These are phyloP conservation scores for Sebastes oblongus DNA, from an alignment of 2,797 vertebrate species.

Conservation along the genomic window DNA sequence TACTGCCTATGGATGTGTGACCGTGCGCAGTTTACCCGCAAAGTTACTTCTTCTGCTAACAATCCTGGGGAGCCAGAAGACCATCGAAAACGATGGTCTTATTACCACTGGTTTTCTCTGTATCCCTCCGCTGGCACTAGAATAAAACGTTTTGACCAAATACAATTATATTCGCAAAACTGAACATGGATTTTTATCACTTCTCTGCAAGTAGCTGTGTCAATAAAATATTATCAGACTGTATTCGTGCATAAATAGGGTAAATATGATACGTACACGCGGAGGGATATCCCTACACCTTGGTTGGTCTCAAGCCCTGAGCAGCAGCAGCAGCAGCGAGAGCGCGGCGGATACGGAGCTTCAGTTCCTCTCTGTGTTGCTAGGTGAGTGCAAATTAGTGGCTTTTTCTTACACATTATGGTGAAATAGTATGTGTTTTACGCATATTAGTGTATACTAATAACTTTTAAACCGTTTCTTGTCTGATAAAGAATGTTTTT, in stretches of 20 bases:
- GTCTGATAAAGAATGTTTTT: accelerated
- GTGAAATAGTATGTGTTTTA: background rate
- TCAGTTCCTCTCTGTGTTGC: constrained; percentile 64
- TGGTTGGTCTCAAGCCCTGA: background rate
- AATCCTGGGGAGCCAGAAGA: constrained; percentile 48
- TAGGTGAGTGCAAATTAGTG: constrained; percentile 67
- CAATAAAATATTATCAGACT: accelerated
- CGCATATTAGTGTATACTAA: accelerated
- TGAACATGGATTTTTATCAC: accelerated
- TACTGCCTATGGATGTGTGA: background rate
- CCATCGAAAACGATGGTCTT: constrained; percentile 85
- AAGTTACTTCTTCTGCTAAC: background rate
- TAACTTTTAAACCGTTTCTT: accelerated
- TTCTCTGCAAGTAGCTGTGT: accelerated
- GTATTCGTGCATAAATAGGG: accelerated
- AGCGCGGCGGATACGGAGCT: constrained; percentile 51
- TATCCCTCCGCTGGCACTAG: constrained; percentile 78
- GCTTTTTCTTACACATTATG: constrained; percentile 29
- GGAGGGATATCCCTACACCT: constrained; percentile 52
- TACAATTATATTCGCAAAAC: accelerated
- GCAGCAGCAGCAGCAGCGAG: constrained; percentile 32
- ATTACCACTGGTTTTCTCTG: background rate
- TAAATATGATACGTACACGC: background rate
- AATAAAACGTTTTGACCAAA: background rate
- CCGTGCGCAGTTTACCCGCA: constrained; percentile 14